Base-by-base conservation (phyloP, 2,113 vertebrate genomes). In the Notechis scutatus region DNA sequence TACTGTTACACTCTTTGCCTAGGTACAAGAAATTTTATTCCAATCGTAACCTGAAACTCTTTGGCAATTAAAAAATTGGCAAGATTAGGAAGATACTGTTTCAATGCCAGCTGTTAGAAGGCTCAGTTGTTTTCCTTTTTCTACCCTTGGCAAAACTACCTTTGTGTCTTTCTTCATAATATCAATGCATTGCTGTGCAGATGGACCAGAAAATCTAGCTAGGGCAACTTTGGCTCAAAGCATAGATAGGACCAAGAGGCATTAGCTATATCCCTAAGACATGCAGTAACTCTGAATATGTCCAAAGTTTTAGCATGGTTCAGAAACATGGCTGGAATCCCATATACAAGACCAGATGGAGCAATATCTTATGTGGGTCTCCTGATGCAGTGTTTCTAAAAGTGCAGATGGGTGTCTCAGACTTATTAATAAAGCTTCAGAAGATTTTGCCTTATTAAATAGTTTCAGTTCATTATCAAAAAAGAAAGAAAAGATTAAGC, bases 31-130 rank as follows among this genome's bases (percentile, higher is more conserved):
- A 85, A 45, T 89, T 45, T 7, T 94, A 9, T 93, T 94, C 50
- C n/a, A 94, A 87, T 5, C 0, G 29, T 94, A 94, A 92, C 91
- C 54, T 94, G 92, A 24, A 89, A 45, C 92, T 94, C 90, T 86
- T 64, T 87, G 89, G 45, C 81, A 54, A 87, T 52, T 90, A 85
- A 45, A 95, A 90, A 90, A 0, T 3, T 87, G 2, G 88, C 90
- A 86, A 90, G 45, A 3, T 34, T 9, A 5, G 8, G 91, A 92
- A 81, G 64, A 90, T 34, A 15, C 69, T 29, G 6, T 91, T 24
- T 4, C 57, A 47, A 93, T 81, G 88, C 24, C 89, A 91, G 55
- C n/a, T 52, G 9, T 0, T 94, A n/a, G 14, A 91, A 92, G 92
- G 14, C 42, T 91, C 7, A 15, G 23, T 12, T 4, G 45, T 12